These are phyloP conservation scores for Leptinotarsa defecta DNA, from an alignment of 1,140 invertebrate genomes.

Conservation along the genomic window DNA sequence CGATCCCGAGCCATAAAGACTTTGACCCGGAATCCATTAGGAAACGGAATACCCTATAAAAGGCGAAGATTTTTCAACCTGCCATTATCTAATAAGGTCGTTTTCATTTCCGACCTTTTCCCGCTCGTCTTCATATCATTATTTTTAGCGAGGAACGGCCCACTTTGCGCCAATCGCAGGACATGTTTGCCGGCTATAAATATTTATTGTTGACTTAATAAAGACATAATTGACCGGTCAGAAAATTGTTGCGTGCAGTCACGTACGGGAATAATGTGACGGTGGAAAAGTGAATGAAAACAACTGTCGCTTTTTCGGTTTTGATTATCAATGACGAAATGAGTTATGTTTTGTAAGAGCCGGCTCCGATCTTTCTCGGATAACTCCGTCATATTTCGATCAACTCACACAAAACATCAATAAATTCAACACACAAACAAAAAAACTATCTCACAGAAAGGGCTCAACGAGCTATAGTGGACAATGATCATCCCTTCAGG, in stretches of 20 bases:
- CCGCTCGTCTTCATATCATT: too few species aligned
- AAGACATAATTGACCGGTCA: neutral
- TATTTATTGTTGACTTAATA: slow-evolving; percentile 9
- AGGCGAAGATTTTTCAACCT: neutral
- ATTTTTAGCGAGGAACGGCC: too few species aligned
- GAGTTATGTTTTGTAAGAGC: too few species aligned
- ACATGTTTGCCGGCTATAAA: neutral
- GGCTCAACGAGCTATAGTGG: too few species aligned
- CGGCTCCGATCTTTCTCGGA: too few species aligned
- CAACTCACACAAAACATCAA: too few species aligned
- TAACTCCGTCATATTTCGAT: too few species aligned
- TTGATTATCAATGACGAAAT: neutral
- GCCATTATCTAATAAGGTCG: neutral
- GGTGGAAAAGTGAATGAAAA: neutral
- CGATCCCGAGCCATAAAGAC: neutral
- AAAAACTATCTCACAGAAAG: too few species aligned
- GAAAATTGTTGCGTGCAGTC: neutral
- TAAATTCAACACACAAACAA: too few species aligned
- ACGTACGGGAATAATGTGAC: neutral
- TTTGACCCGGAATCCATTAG: neutral
- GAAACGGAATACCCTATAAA: neutral
- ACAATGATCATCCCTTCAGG: too few species aligned
- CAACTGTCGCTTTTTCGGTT: neutral
- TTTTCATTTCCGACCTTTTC: neutral
- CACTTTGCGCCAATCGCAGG: neutral